These are phyloP conservation scores for Cardinalis cardinalis DNA, from an alignment of 2,113 vertebrate genomes.

Conservation along the genomic window DNA sequence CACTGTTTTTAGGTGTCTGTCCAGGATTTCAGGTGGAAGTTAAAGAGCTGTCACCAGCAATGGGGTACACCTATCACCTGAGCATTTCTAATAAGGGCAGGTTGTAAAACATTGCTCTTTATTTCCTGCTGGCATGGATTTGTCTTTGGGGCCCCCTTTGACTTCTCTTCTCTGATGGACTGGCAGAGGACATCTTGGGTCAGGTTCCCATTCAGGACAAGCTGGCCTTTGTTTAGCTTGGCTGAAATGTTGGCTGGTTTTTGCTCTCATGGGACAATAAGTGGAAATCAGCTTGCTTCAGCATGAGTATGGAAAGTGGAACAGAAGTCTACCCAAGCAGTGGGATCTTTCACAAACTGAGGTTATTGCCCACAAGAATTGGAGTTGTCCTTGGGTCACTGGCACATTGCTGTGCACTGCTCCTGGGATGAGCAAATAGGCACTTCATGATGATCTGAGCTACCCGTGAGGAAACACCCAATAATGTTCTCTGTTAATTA, in stretches of 20 bases:
- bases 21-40: background rate
- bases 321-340: background rate
- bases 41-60: background rate
- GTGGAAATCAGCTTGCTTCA: background rate
- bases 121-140: background rate
- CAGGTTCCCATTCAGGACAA: background rate
- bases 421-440: rapidly evolving
- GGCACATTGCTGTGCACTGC: rapidly evolving
- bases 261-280: background rate
- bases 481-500: background rate
- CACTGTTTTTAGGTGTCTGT: background rate
- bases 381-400: background rate
- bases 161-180: background rate
- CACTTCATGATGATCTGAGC: background rate
- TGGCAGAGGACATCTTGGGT: background rate
- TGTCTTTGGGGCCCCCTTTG: background rate
- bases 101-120: background rate
- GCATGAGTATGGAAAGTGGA: background rate
- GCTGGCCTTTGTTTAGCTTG: background rate
- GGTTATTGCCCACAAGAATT: background rate
- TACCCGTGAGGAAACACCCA: background rate
- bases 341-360: background rate
- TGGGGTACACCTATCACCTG: background rate
- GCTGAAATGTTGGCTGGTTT: background rate
- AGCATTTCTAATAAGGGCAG: background rate